A percentile compares a stretch with the other conserved stretches of the same genome.
Evolutionary conservation across 2,113 vertebrate genomes (phyloP).

Genomic region (Rattus rattus): DNA sequence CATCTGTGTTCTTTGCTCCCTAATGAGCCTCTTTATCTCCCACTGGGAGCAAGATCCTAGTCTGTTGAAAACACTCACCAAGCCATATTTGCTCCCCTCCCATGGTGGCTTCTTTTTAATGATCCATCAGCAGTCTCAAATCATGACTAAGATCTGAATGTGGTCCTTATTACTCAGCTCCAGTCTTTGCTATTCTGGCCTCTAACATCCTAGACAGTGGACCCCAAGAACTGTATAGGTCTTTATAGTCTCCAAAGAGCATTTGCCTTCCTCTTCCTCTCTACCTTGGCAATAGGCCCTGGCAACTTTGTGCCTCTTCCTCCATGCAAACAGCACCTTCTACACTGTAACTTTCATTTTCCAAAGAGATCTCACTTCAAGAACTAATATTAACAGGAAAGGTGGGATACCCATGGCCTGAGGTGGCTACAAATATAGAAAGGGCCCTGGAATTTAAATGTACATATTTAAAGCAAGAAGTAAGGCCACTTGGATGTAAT

Average conservation of each 20-base stretch:
- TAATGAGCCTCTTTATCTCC: neutral
- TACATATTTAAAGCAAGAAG: slow-evolving; percentile 2
- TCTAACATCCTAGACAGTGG: neutral
- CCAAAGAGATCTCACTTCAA: neutral
- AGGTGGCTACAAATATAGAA: neutral
- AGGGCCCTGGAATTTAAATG: neutral
- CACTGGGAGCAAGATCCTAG: neutral
- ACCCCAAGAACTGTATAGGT: neutral
- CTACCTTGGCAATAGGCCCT: neutral
- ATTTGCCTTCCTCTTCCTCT: neutral
- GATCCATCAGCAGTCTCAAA: neutral
- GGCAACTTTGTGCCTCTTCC: neutral
- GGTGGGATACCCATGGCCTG: neutral
- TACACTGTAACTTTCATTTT: neutral
- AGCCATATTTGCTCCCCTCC: neutral
- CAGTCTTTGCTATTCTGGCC: neutral
- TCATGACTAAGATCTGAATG: neutral
- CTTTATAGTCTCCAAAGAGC: neutral
- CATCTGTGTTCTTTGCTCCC: neutral
- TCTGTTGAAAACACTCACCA: neutral
- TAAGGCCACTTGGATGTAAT: neutral
- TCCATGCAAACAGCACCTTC: neutral
- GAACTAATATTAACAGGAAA: neutral
- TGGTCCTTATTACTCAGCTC: neutral
- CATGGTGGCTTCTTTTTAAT: neutral